phyloP scores from a whole-genome alignment of 2,797 vertebrate genomes.

The Oryzias dopingdopingensis region DNA sequence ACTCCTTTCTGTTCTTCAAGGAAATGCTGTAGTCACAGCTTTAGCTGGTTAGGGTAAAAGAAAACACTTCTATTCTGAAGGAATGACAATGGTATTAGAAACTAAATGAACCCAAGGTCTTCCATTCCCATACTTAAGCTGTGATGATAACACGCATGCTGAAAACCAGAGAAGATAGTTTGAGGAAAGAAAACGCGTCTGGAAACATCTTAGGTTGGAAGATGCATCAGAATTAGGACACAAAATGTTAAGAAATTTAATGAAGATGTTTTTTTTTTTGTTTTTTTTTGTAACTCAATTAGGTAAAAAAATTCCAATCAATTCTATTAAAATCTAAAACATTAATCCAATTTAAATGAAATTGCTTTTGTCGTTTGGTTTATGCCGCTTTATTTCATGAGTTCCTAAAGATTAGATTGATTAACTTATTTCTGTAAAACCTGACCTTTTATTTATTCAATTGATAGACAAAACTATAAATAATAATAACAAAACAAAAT shows the following conservation, averaged over 20 bases:
- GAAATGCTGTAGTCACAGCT: slow-evolving; percentile 43
- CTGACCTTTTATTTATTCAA: too few relatives aligned
- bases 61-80: slow-evolving; percentile 10
- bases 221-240: not conserved
- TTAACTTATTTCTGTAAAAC: too few relatives aligned
- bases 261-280: too few relatives aligned
- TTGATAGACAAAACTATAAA: too few relatives aligned
- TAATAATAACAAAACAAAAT: too few relatives aligned
- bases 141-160: not conserved
- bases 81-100: slow-evolving; percentile 2
- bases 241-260: not conserved
- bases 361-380: too few relatives aligned
- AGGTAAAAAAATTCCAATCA: too few relatives aligned
- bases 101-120: slow-evolving; percentile 9
- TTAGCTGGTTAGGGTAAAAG: slow-evolving; percentile 28
- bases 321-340: too few relatives aligned
- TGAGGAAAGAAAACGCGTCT: not conserved
- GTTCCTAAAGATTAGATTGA: too few relatives aligned
- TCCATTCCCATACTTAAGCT: not conserved
- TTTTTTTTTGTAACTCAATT: too few relatives aligned
- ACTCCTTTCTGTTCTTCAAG: slow-evolving; percentile 59
- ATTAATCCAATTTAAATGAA: too few relatives aligned
- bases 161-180: not conserved
- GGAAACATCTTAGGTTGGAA: not conserved
- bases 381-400: too few relatives aligned